Evolutionary conservation across 2,888 invertebrate genomes (phyloP), one percentile per base, ranked within the genome.

Genomic region (Meliscaeva auricollis): DNA sequence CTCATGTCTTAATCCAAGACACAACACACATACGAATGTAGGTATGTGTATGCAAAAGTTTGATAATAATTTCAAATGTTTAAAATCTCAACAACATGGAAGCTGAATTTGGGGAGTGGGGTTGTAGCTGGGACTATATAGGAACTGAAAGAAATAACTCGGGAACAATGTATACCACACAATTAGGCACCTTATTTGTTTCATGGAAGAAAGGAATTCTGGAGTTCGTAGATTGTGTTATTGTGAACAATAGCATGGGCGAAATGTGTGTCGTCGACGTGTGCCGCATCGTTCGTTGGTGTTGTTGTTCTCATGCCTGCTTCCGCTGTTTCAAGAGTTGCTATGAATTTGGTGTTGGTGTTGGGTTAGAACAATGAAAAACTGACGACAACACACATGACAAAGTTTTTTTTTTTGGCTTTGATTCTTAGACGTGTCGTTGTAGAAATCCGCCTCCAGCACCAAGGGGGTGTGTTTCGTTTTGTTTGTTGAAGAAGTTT

Each of bases 151-250:
- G 73, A 73, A 81, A 81, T 84, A 79, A 70, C 84, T 76, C 60
- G 44, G 44, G 85, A 85, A 85, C 81, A 85, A 85, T 85, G 80
- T 81, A 73, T 81, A 85, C 76, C 85, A 85, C 85, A 85, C 85
- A 85, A 85, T 85, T 85, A 85, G 85, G 85, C 85, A 81, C 85
- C 85, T 81, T 85, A 85, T 85, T 85, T 85, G 85, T 81, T 81
- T n/a, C 60, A 77, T 58, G 38, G 32, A 85, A 81, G 76, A 81
- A 85, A 73, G 85, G 80, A 80, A 80, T 85, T 76, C 85, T 85
- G 76, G 76, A 69, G 72, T 73, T 81, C 75, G 30, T 73, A 85
- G 80, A 81, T 81, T 77, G 80, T 85, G n/a, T n/a, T n/a, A 62
- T 22, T 69, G 44, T 48, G 17, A 69, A 85, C 81, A 81, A 80